Evolutionary conservation across 2,888 invertebrate genomes (phyloP).

Genomic region (Acronicta alni): DNA sequence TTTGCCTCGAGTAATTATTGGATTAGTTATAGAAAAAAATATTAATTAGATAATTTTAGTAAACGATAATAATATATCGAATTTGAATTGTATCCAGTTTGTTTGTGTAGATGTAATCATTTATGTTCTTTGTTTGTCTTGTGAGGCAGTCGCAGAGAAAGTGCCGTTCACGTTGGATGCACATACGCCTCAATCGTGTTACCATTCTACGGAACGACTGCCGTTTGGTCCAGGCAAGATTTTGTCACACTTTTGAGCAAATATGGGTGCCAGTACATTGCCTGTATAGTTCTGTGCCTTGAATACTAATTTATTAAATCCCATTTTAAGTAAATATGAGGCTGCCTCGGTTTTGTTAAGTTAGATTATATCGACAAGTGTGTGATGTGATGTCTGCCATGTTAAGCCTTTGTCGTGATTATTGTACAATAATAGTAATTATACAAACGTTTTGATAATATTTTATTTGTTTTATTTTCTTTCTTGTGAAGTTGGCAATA

Average conservation of each 20-base stretch:
- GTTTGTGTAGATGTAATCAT: constrained; percentile 50
- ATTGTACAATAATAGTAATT: constrained; percentile 56
- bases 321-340: constrained; percentile 1
- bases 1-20: background rate
- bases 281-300: too few species aligned
- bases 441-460: constrained; percentile 51
- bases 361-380: constrained; percentile 29
- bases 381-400: constrained; percentile 22
- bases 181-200: background rate
- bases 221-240: too few species aligned
- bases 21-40: background rate
- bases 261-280: constrained; percentile 5
- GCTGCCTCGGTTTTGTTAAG: constrained; percentile 34
- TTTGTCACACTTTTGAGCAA: background rate
- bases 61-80: constrained; percentile 17
- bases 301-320: background rate
- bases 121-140: constrained; percentile 44
- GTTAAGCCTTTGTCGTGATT: constrained; percentile 30
- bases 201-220: background rate
- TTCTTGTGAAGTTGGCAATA: too few species aligned
- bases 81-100: constrained; percentile 27
- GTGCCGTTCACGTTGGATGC: constrained; percentile 11
- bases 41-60: constrained; percentile 1
- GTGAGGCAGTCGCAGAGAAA: constrained; percentile 27
- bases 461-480: constrained; percentile 9